phyloP scores from a whole-genome alignment of 1,140 invertebrate species.

The Leptinotarsa lineolata region DNA sequence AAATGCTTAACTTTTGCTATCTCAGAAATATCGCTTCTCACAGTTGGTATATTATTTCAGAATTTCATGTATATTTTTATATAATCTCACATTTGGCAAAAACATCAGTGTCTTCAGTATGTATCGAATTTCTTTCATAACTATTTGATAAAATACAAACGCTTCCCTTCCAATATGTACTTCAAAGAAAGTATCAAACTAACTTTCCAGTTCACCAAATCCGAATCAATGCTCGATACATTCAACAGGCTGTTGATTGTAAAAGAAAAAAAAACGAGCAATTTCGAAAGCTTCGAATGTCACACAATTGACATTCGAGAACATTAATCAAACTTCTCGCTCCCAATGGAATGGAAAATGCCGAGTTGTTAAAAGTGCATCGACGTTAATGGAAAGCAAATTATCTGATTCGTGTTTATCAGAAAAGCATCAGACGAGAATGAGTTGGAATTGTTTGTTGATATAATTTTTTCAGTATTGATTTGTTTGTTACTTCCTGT shows the following conservation, averaged over 20 bases:
- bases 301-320: conserved; percentile 20
- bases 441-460: not conserved
- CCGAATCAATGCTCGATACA: not conserved
- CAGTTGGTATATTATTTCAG: too few relatives aligned
- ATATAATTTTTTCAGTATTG: not conserved
- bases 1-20: too few relatives aligned
- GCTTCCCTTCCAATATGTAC: too few relatives aligned
- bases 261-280: not conserved
- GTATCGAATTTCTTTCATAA: too few relatives aligned
- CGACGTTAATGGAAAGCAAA: not conserved
- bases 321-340: conserved; percentile 30
- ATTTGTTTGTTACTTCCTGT: not conserved
- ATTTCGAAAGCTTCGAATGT: conserved; percentile 1
- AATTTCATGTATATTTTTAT: too few relatives aligned
- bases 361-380: not conserved
- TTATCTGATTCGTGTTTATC: not conserved
- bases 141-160: too few relatives aligned
- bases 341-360: conserved; percentile 13
- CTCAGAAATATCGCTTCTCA: too few relatives aligned
- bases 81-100: too few relatives aligned
- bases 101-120: too few relatives aligned
- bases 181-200: too few relatives aligned
- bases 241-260: conserved; percentile 15
- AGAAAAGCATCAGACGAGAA: not conserved
- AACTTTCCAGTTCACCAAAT: too few relatives aligned